These are phyloP conservation scores for Theretra japonica DNA, from an alignment of 2,888 invertebrate species.

Conservation along the genomic window DNA sequence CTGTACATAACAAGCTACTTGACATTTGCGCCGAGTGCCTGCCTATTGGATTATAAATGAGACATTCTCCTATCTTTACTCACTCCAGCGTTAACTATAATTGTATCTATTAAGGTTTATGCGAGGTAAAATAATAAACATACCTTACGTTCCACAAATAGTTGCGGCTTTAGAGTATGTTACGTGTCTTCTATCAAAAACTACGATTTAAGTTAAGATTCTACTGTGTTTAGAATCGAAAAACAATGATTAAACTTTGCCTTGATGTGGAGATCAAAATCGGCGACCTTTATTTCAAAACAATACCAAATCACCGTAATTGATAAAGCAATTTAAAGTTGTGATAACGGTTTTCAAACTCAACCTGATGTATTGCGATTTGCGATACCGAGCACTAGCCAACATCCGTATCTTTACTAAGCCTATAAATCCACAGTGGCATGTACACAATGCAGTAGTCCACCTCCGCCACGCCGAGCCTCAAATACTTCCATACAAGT, in stretches of 20 bases:
- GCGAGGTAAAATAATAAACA: too few species aligned
- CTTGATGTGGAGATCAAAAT: too few species aligned
- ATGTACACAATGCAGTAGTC: background rate
- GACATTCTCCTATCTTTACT: constrained; percentile 7
- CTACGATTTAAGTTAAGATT: background rate
- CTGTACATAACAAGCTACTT: constrained; percentile 12
- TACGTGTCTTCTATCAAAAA: too few species aligned
- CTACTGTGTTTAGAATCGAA: background rate
- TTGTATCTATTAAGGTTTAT: background rate
- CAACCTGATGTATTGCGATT: too few species aligned
- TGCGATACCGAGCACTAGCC: too few species aligned
- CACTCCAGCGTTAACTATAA: background rate
- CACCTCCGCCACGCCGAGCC: background rate
- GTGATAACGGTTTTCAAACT: too few species aligned
- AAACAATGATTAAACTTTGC: too few species aligned
- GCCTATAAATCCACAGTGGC: background rate
- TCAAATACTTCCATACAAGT: constrained; percentile 22
- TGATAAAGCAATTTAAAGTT: too few species aligned
- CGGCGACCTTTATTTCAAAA: background rate
- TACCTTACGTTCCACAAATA: too few species aligned
- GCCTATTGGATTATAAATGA: constrained; percentile 1
- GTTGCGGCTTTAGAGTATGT: too few species aligned
- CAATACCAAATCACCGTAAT: background rate
- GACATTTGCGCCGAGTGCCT: constrained; percentile 17
- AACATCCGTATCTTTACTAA: background rate